Base-by-base conservation (phyloP, 2,113 vertebrate species). In the Brachirus orientalis region DNA sequence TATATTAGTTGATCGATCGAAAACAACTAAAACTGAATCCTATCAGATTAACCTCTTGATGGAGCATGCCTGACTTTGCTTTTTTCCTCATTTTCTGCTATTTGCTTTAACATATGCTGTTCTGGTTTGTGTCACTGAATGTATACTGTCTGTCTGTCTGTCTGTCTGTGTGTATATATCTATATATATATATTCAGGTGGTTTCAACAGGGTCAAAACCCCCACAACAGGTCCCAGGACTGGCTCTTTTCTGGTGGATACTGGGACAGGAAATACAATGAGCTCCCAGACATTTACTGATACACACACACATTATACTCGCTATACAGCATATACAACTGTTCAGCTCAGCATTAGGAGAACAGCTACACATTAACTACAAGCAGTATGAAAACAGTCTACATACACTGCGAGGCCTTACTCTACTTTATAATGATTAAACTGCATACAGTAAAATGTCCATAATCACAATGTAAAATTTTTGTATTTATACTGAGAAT, bases 251-350 rank as follows among this genome's bases (percentile, higher is more conserved):
- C 93, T 55, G 94, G 93, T 47, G 93, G 91, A 79, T 99, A 99
- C 92, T 99, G 97, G 97, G 94, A 98, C 91, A 94, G 97, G 86
- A 95, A 93, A 65, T 98, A 99, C 88, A 92, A 91, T 66, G 93
- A 94, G 78, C 91, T 97, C 79, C 95, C 95, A 69, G 96, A 99
- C 85, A 98, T 99, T 93, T 99, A 98, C 93, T 99, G 90, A 96
- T 12, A 35, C 35, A 57, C 63, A 14, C 11, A 43, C 40, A 43
- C 66, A 45, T 10, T 13, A 20, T 28, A 4, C 37, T 1, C 51
- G 13, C 38, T 64, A 22, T 18, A 11, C 12, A 10, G 37, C 47
- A 16, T 61, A n/a, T n/a, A n/a, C 46, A 22, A 60, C 20, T 58
- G 35, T 37, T 38, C 46, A 17, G 18, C 55, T 40, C 43, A 60